Base-by-base conservation (phyloP, 2,888 invertebrate genomes). In the Micropterix aruncella region DNA sequence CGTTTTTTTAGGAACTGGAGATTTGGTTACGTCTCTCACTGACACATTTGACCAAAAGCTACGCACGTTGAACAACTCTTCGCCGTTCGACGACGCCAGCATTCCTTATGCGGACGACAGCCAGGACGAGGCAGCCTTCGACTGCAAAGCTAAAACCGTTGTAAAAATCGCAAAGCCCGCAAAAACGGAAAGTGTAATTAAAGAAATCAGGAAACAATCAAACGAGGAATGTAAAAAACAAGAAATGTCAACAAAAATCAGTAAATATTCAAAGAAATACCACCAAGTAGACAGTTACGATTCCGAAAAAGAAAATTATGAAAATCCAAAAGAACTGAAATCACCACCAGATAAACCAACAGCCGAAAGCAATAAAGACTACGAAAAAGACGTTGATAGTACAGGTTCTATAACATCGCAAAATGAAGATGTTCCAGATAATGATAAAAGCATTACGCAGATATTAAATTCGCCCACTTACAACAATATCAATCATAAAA, bases 21-120 rank as follows among this genome's bases (percentile, higher is more conserved):
- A 90, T 55, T 70, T 90, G 64, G 82, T 84, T 60, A 77, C 79
- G 51, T 82, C 82, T 55, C 79, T 91, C 60, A 90, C 88, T 54
- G 84, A 83, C 58, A 83, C 88, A 47, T 80, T 89, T 65, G 89
- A 90, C 62, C 82, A 84, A 59, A 89, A 89, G 63, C 74, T 87
- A 65, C 79, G 80, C 55, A 79, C 80, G 56, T 63, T 83, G 56
- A 75, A 83, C 59, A 80, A 77, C 66, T 75, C 80, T 46, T 77
- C 78, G 47, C 75, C 75, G 55, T 72, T 75, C 40, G 74, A 73
- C 59, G 76, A 77, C 63, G 78, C 79, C 58, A 79, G 78, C 68
- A 78, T 82, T 60, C 82, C 82, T 44, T 83, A 74, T 65, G 81
- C 76, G 52, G 82, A 81, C 61, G 81, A 81, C 62, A 74, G 77